Base-by-base conservation (phyloP, 2,113 vertebrate genomes). In the Fulica atra region DNA sequence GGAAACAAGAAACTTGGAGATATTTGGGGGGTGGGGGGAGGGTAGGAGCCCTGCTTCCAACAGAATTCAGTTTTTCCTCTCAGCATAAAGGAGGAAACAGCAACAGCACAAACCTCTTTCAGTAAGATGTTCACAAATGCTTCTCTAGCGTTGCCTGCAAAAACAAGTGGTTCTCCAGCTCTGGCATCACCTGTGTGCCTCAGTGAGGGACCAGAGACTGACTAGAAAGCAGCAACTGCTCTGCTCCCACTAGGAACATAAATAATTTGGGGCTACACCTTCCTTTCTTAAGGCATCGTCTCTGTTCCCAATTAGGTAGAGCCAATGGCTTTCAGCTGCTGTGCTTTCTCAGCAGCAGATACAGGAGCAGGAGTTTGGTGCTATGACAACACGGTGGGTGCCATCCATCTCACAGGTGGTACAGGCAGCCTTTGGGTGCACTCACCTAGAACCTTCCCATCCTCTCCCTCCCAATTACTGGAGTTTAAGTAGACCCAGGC, bases 381-480 rank as follows among this genome's bases (percentile, higher is more conserved):
- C 94, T 93, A 80, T 89, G 93, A 92, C 74, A 96, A 88, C 94
- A 7, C 73, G 0, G 18, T 25, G 65, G 65, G 70, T 93, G 82
- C 63, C 88, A 89, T 91, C 90, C 90, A 50, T 93, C 93, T 80
- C 86, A 4, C 84, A 79, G 86, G 90, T 87, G 84, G 79, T 4
- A 79, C 74, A 1, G 66, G 53, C 77, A 72, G 68, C 78, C 61
- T 16, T 13, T 0, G 2, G 25, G 51, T 5, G 68, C 86, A 14
- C 87, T 56, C 57, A 48, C 78, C 81, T 72, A 3, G 35, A 29
- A 44, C 53, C 80, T 72, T 35, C 77, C 50, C 36, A 1, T 35
- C 44, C 66, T 85, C 59, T 85, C 87, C 87, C 48, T 84, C 36
- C n/a, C 86, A 72, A 9, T 93, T 79, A 83, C 33, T 6, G 35